Evolutionary conservation across 2,113 vertebrate species (phyloP).

Genomic region (Excalfactoria chinensis): DNA sequence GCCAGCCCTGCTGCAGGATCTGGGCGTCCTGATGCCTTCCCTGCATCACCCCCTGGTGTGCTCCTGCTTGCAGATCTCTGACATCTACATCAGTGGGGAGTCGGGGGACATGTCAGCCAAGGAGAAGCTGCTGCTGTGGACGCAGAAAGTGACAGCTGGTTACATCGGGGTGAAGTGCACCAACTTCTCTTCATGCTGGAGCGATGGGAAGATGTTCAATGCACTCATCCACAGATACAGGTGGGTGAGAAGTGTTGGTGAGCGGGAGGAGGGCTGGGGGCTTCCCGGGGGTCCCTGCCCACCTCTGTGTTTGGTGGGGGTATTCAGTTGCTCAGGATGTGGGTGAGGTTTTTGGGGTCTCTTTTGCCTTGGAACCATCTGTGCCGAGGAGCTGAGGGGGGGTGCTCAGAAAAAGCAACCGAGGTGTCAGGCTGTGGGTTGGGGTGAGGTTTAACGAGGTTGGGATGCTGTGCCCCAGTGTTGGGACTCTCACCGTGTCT

Average conservation of each 20-base stretch:
- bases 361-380: not conserved
- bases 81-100: conserved; percentile 97
- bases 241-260: conserved; percentile 41
- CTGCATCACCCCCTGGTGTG: not conserved
- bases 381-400: not conserved
- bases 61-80: conserved; percentile 87
- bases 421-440: not conserved
- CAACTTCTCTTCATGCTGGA: conserved; percentile 98
- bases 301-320: rapidly evolving
- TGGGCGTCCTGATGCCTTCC: not conserved
- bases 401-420: not conserved
- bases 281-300: not conserved
- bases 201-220: conserved; percentile 97
- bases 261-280: not conserved
- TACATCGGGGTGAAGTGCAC: conserved; percentile 92
- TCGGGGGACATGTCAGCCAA: conserved; percentile 97
- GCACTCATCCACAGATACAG: conserved; percentile 97
- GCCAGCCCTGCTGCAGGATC: rapidly evolving
- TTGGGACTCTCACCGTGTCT: not conserved
- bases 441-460: not conserved
- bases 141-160: conserved; percentile 92
- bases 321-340: not conserved
- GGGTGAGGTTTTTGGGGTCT: not conserved
- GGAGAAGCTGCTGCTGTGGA: conserved; percentile 97
- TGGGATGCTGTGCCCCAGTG: not conserved